Evolutionary conservation across 2,888 invertebrate genomes (phyloP).

Genomic region (Sylvicola cinctus): DNA sequence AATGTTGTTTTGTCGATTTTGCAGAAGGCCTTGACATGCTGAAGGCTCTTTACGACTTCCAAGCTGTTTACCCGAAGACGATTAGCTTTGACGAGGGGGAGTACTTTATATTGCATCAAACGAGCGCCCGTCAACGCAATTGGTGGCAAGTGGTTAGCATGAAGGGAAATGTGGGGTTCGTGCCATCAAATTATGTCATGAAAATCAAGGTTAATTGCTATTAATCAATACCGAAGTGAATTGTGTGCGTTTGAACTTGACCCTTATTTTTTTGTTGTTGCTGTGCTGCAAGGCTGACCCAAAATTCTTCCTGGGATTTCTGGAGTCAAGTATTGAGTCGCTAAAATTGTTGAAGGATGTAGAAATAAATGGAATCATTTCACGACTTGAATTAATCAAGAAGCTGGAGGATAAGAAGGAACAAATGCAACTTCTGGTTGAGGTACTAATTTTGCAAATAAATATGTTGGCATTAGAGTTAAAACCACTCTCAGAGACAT

Average conservation of each 20-base stretch:
- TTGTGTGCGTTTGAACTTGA: background rate
- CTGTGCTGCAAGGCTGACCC: conserved; percentile 36
- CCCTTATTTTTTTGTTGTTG: conserved; percentile 1
- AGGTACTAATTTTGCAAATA: conserved; percentile 2
- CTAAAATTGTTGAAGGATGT: conserved; percentile 26
- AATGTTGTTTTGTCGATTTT: conserved; percentile 12
- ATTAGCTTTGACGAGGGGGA: conserved; percentile 62
- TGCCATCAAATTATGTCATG: conserved; percentile 72
- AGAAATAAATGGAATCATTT: conserved; percentile 25
- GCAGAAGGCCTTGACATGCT: conserved; percentile 61
- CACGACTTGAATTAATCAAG: conserved; percentile 35
- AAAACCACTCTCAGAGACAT: background rate
- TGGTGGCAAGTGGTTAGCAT: conserved; percentile 80
- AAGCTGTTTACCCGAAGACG: conserved; percentile 65
- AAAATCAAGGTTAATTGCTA: conserved; percentile 39
- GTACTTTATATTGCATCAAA: conserved; percentile 60
- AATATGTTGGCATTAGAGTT: background rate
- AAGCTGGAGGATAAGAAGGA: conserved; percentile 42
- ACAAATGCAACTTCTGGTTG: conserved; percentile 14
- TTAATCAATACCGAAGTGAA: conserved; percentile 10
- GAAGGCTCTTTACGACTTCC: conserved; percentile 64
- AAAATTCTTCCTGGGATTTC: conserved; percentile 46
- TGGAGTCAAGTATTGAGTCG: conserved; percentile 45
- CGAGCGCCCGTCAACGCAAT: conserved; percentile 56
- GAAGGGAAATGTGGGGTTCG: conserved; percentile 64